Evolutionary conservation across 37 sponge, comb jelly and placozoan genomes (phyloP).

Genomic region (Eunapius fragilis): DNA sequence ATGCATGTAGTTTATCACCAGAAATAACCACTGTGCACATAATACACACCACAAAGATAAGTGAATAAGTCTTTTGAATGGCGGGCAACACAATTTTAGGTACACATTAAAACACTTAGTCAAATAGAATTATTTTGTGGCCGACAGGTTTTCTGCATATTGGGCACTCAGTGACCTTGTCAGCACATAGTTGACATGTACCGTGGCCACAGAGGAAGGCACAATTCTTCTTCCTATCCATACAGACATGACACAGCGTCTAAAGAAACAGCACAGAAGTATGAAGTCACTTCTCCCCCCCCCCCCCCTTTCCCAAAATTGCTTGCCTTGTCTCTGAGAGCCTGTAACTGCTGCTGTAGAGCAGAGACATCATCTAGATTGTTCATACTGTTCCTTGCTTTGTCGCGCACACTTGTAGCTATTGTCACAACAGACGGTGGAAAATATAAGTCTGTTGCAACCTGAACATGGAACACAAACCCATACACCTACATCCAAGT

Average conservation of each 20-base stretch:
- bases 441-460: too few relatives aligned
- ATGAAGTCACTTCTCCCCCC: not conserved
- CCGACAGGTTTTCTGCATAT: constrained; percentile 85
- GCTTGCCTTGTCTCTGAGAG: constrained; percentile 81
- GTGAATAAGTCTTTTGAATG: not conserved
- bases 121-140: constrained; percentile 77
- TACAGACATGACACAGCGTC: constrained; percentile 87
- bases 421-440: too few relatives aligned
- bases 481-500: too few relatives aligned
- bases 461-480: too few relatives aligned
- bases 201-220: constrained; percentile 93
- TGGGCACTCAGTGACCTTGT: constrained; percentile 84
- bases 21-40: not conserved
- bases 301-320: too few relatives aligned
- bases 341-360: constrained; percentile 74
- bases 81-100: not conserved
- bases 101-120: constrained; percentile 18
- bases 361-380: constrained; percentile 25
- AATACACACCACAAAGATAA: not conserved
- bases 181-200: constrained; percentile 88
- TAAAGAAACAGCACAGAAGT: constrained; percentile 10
- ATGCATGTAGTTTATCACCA: too few relatives aligned
- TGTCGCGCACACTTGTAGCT: not conserved
- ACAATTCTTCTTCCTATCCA: constrained; percentile 88
- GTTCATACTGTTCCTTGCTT: not conserved